Base-by-base conservation (phyloP, 2,113 vertebrate genomes). In the Tenebrosternarchus preto region DNA sequence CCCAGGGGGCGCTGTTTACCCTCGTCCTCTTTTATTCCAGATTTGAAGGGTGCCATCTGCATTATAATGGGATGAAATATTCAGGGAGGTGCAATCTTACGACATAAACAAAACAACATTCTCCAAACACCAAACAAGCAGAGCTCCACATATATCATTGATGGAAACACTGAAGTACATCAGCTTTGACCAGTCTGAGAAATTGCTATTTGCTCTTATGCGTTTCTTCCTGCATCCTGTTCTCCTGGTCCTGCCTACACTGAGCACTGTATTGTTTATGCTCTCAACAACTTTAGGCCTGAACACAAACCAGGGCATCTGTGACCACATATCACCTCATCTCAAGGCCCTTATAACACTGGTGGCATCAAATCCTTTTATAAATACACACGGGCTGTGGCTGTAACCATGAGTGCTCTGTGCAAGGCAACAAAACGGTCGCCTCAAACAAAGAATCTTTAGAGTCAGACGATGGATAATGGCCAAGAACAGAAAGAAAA, bases 281-380 rank as follows among this genome's bases (percentile, higher is more conserved):
- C 60, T 25, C 60, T 24, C 11, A 31, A 59, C 27, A 53, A 53
- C 3, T 22, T 50, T 16, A 71, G 9, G n/a, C 20, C 33, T 24
- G 12, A 24, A 75, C 20, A 75, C 29, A 60, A 61, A 61, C 17
- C 33, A 36, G 36, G 24, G 31, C n/a, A 59, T 74, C 72, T 60
- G 27, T 74, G 29, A 15, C 25, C 31, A 31, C 71, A 4, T 74
- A 33, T 60, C 29, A 36, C 17, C 29, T 12, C 55, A 60, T 4
- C 55, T 64, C 8, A 15, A 31, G 61, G 24, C 22, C n/a, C 50
- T 67, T 17, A 55, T 67, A 56, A 46, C 11, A 22, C 20, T 60
- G 16, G 29, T 36, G 50, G 31, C 39, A 69, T 12, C 16, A 60
- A 78, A 70, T 46, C 60, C 64, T 36, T 78, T 56, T 39, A 74